Conservation (phyloP, 53 echinoderm and acorn worm species). For the Zoroaster sp. region DNA sequence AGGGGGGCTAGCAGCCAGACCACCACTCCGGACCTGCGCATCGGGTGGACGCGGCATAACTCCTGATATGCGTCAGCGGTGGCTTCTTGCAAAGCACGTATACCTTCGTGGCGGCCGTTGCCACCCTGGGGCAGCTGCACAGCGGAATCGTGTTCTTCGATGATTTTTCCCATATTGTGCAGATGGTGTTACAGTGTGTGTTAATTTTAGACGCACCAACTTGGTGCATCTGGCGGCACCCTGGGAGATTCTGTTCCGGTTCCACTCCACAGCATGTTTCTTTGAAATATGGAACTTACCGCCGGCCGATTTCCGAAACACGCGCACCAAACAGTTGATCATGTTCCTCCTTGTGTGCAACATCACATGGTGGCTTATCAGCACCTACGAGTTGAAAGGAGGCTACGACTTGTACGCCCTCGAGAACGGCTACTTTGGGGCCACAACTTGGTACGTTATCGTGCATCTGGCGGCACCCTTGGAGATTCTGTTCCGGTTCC, state of each 20-base stretch:
- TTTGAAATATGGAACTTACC: too few species aligned
- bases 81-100: constrained; percentile 87
- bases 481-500: constrained; percentile 95
- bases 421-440: constrained; percentile 93
- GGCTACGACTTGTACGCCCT: constrained; percentile 89
- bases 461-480: constrained; percentile 94
- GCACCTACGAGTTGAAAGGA: constrained; percentile 95
- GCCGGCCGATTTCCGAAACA: constrained; percentile 91
- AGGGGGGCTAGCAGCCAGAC: constrained; percentile 87
- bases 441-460: constrained; percentile 96
- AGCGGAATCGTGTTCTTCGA: constrained; percentile 89
- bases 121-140: constrained; percentile 62
- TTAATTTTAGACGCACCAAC: constrained; percentile 60
- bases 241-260: too few species aligned
- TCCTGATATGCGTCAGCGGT: constrained; percentile 85
- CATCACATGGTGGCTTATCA: constrained; percentile 94
- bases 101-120: constrained; percentile 86
- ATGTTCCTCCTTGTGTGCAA: constrained; percentile 94
- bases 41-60: constrained; percentile 80
- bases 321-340: constrained; percentile 89
- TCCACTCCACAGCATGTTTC: too few species aligned
- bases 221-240: too few species aligned
- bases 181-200: constrained; percentile 84
- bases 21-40: constrained; percentile 89
- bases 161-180: constrained; percentile 80